Base-by-base conservation (phyloP, 2,113 vertebrate genomes). In the Macroglossus sobrinus region DNA sequence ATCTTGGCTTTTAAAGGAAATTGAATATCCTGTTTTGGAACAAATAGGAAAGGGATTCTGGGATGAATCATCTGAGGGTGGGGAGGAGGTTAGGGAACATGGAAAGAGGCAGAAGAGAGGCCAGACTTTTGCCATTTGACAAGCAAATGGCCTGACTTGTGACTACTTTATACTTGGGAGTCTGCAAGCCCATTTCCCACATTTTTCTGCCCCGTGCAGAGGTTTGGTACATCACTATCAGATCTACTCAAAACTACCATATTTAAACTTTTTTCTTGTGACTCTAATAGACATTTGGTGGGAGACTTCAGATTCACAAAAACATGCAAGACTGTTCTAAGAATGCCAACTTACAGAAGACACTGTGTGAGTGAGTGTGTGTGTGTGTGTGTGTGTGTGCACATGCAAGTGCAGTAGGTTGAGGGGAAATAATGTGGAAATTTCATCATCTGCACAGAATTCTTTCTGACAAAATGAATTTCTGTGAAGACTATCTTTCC, bases 381-480 rank as follows among this genome's bases (percentile, higher is more conserved):
- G 21, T 15, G 30, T 40, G 61, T 66, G 21, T 16, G 5, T 26
- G 64, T 21, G 50, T 24, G 4, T 7, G 45, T 40, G 66, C 3
- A 13, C 2, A 2, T 1, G 11, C 16, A 16, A 16, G 1, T 16
- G n/a, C n/a, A 19, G 40, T 24, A 24, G 30, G 63, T 1, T 18
- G 40, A 71, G 7, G 19, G 50, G 11, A 22, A 0, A 74, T 0
- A 14, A 18, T 50, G 12, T 64, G n/a, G 53, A 78, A 16, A 57
- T 71, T 43, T 50, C 74, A 40, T 38, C 24, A n/a, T 45, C 63
- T 64, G 35, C 35, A 24, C 8, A 21, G 15, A 15, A 33, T 91
- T 69, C 45, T 64, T 86, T n/a, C 33, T 84, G 50, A 93, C 38
- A 30, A 87, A 81, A 50, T 84, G 43, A 2, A 47, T 71, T 91